Base-by-base conservation (phyloP, 2,888 invertebrate genomes). In the Spisula subtruncata region DNA sequence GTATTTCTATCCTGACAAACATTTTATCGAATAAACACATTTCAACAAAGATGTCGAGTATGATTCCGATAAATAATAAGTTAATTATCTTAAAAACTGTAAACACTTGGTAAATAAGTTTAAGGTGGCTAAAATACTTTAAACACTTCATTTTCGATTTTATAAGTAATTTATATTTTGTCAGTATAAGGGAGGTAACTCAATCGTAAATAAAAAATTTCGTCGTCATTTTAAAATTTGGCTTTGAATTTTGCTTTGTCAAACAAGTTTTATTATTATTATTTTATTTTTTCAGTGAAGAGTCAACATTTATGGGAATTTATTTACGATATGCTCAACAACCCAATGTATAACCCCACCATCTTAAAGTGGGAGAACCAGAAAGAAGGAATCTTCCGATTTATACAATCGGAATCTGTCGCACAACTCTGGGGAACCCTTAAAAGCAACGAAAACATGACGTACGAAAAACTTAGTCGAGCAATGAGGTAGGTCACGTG, bases 361-460 rank as follows among this genome's bases (percentile, higher is more conserved):
- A 97, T 98, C 93, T 98, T 99, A 94, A 98, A 98, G 96, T 99
- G 99, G 98, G 98, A 98, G 96, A 98, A 99, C 96, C 98, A 98
- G 95, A 97, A 98, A 54, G 98, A 98, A 94, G 98, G 98, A 25
- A 98, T 98, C 94, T 99, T 99, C 97, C 98, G 98, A 94, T 98
- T 99, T 95, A 98, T 98, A 29, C 98, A 98, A 95, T 98, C 98
- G 88, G 98, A 98, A 95, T 98, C 98, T 95, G 98, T 99, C 6
- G 98, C 99, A 1, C 98, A 98, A 95, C 97, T 98, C 66, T 99
- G 99, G 99, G 98, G 98, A 12, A 98, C 98, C 89, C 97, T 98
- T 96, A 98, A 98, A 96, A 98, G 98, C 96, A 99, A 99, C 96
- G 98, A 98, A 85, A 98, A 98, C 96, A 99, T 99, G 99, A 98